Evolutionary conservation across 2,797 vertebrate genomes (phyloP), one percentile per base, ranked within the genome.

Genomic region (Mormyrus proboscirostris): DNA sequence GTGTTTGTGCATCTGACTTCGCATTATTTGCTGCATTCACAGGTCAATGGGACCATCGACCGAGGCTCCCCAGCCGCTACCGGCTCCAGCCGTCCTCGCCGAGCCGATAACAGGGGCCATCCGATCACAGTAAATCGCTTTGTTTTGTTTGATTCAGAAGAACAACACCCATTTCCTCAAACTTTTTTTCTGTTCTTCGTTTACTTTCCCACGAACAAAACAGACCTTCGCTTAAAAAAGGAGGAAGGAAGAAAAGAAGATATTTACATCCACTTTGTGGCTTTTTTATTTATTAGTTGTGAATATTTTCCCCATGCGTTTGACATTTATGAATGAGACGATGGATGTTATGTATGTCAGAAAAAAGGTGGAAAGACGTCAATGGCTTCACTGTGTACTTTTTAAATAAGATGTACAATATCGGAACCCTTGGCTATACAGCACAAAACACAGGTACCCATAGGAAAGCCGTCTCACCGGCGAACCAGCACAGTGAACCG

Each of bases 271-370:
- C 1, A 91, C 90, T 12, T 50, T 90, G 90, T 91, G 91, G 41
- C 29, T 22, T 88, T 91, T 55, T 90, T 90, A 96, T 97, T 96
- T 97, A 96, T 96, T 96, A 94, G 91, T 95, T 95, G 94, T 95
- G 95, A 95, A 96, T 93, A 96, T 94, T 93, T 94, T 94, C 94
- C 92, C 95, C 96, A 33, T 95, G 95, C 94, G 93, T 91, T 89
- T 92, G 94, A 94, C 92, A 90, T 95, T 95, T 96, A 93, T 95
- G 95, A 96, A 95, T 96, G 94, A 47, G 90, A 91, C 91, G 90
- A 90, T 91, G 93, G 90, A 91, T 92, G 92, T 92, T 90, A 88
- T 57, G 84, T 5, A 87, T 91, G 50, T 79, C n/a, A 25, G 59
- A 65, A 62, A 16, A 12, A 85, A 59, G 53, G 33, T 19, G 38